These are phyloP conservation scores for Anthopleura sola DNA, from an alignment of 64 coral and sea anemone species.

Conservation along the genomic window DNA sequence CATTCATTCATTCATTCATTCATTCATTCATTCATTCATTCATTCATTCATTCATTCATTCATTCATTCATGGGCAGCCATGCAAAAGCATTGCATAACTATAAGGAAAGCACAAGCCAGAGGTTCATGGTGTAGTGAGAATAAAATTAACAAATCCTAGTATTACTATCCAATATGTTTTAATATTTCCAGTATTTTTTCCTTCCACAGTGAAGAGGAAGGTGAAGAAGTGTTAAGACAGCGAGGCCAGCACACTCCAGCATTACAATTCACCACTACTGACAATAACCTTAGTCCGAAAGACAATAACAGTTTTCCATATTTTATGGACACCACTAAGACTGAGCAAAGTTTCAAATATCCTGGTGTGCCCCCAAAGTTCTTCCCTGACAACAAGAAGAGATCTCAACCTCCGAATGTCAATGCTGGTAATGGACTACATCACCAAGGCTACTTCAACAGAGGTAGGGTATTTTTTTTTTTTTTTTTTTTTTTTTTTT, in stretches of 20 bases:
- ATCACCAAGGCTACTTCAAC: not conserved
- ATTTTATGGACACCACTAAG: not conserved
- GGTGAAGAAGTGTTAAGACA: constrained; percentile 88
- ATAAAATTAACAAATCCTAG: too few relatives aligned
- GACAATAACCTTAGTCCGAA: constrained; percentile 54
- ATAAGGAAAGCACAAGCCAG: too few relatives aligned
- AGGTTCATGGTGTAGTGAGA: too few relatives aligned
- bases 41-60: too few relatives aligned
- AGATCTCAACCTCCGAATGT: constrained; percentile 17
- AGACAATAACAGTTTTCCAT: constrained; percentile 10
- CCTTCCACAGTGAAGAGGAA: constrained; percentile 78
- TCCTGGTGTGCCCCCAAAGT: constrained; percentile 25
- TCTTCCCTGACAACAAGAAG: constrained; percentile 28
- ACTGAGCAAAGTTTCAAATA: constrained; percentile 23
- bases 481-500: too few relatives aligned
- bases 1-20: too few relatives aligned
- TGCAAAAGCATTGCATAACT: too few relatives aligned
- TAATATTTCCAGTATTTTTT: not conserved
- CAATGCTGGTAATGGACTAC: constrained; percentile 6
- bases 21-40: too few relatives aligned
- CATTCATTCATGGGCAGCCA: too few relatives aligned
- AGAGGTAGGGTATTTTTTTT: not conserved
- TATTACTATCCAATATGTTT: not conserved
- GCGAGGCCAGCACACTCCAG: constrained; percentile 58
- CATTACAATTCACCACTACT: constrained; percentile 37